Percentiles rank a stretch among this genome's conserved stretches.
These are phyloP conservation scores for Ceuthmochares aereus DNA, from an alignment of 2,113 vertebrate genomes.

Conservation along the genomic window DNA sequence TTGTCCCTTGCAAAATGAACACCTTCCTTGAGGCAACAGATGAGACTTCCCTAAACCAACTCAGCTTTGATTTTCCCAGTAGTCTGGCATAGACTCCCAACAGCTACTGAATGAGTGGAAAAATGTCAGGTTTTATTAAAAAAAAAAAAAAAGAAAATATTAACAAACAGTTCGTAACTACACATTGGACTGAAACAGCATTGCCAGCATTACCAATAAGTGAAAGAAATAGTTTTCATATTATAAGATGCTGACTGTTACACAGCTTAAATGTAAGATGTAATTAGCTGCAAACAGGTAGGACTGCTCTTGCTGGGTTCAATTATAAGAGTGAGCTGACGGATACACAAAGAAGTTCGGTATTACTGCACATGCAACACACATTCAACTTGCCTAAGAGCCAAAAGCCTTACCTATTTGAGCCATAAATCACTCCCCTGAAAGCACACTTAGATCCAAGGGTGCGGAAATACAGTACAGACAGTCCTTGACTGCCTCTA, in stretches of 20 bases:
- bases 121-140: background rate
- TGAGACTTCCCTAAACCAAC: background rate
- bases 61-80: background rate
- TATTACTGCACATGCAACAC: background rate
- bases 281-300: slow-evolving; percentile 1
- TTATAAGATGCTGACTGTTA: background rate
- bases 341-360: background rate
- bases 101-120: background rate
- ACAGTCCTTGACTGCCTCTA: background rate
- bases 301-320: background rate
- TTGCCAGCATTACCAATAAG: background rate
- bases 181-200: background rate
- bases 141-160: background rate
- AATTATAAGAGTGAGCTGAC: background rate
- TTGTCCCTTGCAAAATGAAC: background rate
- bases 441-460: background rate
- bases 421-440: background rate
- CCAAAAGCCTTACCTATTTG: background rate
- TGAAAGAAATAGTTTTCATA: background rate
- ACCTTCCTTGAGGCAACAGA: background rate
- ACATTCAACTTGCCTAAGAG: background rate
- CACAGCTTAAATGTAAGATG: background rate
- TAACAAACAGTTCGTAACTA: background rate
- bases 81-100: background rate
- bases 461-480: background rate